A percentile compares a stretch with the other conserved stretches of the same genome.
Evolutionary conservation across 2,888 invertebrate genomes (phyloP).

Genomic region (Acanthosepion lycidas): DNA sequence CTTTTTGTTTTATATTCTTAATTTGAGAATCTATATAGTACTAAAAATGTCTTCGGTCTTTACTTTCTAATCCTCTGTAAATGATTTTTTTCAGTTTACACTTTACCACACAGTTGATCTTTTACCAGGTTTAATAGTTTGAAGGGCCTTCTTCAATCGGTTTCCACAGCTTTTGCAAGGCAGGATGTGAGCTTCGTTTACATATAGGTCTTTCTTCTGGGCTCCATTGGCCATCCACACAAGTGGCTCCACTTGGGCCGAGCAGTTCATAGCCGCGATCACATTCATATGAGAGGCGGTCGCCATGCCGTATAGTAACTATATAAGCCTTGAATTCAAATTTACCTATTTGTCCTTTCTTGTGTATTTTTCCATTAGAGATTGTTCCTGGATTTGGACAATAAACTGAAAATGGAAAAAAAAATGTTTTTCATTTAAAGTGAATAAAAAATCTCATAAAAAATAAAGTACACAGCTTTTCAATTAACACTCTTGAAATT

Average conservation of each 20-base stretch:
- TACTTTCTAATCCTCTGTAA: background rate
- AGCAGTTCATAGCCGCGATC: constrained; percentile 90
- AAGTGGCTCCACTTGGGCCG: constrained; percentile 91
- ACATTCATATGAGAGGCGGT: constrained; percentile 87
- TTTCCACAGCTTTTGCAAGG: constrained; percentile 64
- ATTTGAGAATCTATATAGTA: constrained; percentile 21
- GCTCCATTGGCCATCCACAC: constrained; percentile 94
- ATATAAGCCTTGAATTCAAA: constrained; percentile 97
- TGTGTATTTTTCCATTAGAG: constrained; percentile 86
- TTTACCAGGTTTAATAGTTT: constrained; percentile 41
- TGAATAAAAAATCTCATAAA: constrained; percentile 55
- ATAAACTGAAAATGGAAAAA: constrained; percentile 79
- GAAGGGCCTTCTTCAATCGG: constrained; percentile 54
- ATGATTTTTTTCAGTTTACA: background rate
- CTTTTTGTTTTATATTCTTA: background rate
- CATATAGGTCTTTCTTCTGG: constrained; percentile 89
- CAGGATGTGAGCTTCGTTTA: constrained; percentile 88
- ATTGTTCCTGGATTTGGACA: constrained; percentile 94
- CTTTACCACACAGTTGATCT: constrained; percentile 8
- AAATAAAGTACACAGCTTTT: background rate
- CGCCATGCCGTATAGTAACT: constrained; percentile 67
- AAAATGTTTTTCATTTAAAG: background rate
- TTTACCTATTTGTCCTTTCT: constrained; percentile 81
- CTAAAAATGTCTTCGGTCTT: background rate
- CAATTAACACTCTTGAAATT: no score